Percentiles rank a stretch among this genome's conserved stretches.
Evolutionary conservation across 2,113 vertebrate genomes (phyloP).

Genomic region (Poeciliopsis turrubarensis): DNA sequence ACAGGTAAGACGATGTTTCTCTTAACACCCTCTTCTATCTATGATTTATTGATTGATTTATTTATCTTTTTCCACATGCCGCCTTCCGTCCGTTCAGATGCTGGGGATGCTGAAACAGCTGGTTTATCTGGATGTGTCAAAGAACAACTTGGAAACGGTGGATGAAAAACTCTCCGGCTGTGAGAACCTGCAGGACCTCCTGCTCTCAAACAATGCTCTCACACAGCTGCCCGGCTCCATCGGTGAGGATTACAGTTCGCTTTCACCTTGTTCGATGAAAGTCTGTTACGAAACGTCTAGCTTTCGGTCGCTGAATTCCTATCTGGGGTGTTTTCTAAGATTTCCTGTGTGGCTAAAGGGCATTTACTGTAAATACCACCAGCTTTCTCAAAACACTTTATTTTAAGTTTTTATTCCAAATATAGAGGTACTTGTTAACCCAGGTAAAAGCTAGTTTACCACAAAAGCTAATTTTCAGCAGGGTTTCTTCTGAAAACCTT

Average conservation of each 20-base stretch:
- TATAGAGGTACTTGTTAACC: too few species aligned
- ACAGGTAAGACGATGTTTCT: neutral
- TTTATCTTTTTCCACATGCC: neutral
- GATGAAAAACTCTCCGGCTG: slow-evolving; percentile 95
- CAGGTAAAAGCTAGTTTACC: too few species aligned
- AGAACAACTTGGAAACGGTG: slow-evolving; percentile 95
- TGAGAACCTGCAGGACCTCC: slow-evolving; percentile 92
- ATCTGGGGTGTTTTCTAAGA: neutral
- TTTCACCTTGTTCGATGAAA: neutral
- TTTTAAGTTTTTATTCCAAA: too few species aligned
- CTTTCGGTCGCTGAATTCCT: neutral
- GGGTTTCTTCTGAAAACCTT: too few species aligned
- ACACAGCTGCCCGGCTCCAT: slow-evolving; percentile 93
- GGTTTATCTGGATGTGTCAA: slow-evolving; percentile 94
- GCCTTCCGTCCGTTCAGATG: slow-evolving; percentile 77
- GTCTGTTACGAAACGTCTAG: slow-evolving; percentile 22
- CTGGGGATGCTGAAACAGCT: slow-evolving; percentile 93
- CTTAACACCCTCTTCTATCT: neutral
- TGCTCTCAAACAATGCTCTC: slow-evolving; percentile 95
- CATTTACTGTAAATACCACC: neutral
- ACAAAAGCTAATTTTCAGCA: too few species aligned
- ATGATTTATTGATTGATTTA: neutral
- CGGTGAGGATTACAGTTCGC: slow-evolving; percentile 74
- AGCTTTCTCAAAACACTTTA: neutral
- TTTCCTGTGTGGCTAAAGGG: neutral